These are phyloP conservation scores for Diprion similis DNA, from an alignment of 1,140 invertebrate genomes.

Conservation along the genomic window DNA sequence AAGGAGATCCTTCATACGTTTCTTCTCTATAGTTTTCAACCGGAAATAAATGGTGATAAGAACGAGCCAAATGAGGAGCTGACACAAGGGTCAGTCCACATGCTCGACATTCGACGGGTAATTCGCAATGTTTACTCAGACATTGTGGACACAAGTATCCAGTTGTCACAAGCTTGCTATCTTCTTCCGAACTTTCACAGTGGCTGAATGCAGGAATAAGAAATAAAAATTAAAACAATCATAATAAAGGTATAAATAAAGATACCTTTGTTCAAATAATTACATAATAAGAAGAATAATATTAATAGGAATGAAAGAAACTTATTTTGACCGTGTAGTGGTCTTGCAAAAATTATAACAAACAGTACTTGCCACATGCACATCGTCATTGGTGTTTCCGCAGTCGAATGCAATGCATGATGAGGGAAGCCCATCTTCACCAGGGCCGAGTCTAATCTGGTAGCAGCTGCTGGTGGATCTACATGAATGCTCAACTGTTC, in stretches of 20 bases:
- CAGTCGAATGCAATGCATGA: constrained; percentile 60
- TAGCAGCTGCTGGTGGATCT: constrained; percentile 85
- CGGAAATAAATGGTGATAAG: constrained; percentile 96
- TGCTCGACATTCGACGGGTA: constrained; percentile 94
- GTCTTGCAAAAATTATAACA: constrained; percentile 8
- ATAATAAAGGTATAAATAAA: neutral
- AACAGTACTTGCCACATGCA: constrained; percentile 81
- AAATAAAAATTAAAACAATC: neutral
- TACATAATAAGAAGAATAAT: constrained; percentile 27
- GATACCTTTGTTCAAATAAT: constrained; percentile 15
- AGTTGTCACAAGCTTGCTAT: constrained; percentile 69
- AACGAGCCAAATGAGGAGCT: constrained; percentile 94
- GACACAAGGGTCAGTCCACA: constrained; percentile 97
- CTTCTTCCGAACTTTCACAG: constrained; percentile 75
- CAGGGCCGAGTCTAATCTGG: constrained; percentile 80
- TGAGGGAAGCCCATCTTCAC: constrained; percentile 95
- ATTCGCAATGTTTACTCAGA: constrained; percentile 95
- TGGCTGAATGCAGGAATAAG: constrained; percentile 67
- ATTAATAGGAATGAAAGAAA: too few species aligned
- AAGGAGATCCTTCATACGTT: constrained; percentile 54
- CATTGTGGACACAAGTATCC: constrained; percentile 98
- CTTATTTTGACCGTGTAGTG: neutral
- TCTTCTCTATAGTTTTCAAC: constrained; percentile 84
- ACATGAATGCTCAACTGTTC: constrained; percentile 82
- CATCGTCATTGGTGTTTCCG: constrained; percentile 74